Conservation (phyloP, 92 coral and sea anemone genomes). For the Palythoa grandiflora region DNA sequence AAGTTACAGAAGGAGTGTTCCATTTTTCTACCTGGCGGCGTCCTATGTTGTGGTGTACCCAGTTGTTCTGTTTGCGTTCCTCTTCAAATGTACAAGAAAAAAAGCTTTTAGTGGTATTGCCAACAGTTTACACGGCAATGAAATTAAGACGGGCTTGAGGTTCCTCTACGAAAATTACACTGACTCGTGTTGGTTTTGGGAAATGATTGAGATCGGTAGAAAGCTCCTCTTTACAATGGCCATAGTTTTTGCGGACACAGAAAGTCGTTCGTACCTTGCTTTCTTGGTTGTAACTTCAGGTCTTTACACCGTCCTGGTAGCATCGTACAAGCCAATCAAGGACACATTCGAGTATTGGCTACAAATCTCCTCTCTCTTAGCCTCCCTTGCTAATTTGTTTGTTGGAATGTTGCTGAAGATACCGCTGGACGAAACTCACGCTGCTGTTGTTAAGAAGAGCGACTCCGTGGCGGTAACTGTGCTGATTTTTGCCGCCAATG, state of each 20-base stretch:
- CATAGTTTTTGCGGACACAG: constrained; percentile 59
- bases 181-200: constrained; percentile 71
- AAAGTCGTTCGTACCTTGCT: constrained; percentile 63
- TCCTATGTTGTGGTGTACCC: constrained; percentile 30
- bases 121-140: constrained; percentile 1
- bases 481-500: constrained; percentile 53
- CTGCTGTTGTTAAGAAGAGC: constrained; percentile 16
- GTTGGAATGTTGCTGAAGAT: constrained; percentile 70
- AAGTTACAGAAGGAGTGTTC: constrained; percentile 42
- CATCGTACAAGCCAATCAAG: constrained; percentile 64
- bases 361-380: constrained; percentile 60
- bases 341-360: constrained; percentile 73
- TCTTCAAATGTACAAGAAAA: constrained; percentile 10
- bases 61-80: constrained; percentile 9
- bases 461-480: constrained; percentile 56
- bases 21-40: constrained; percentile 19
- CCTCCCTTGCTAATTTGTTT: constrained; percentile 60
- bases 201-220: constrained; percentile 60
- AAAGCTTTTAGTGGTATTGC: neutral
- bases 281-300: constrained; percentile 62
- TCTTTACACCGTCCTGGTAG: constrained; percentile 60
- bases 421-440: constrained; percentile 52
- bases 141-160: constrained; percentile 50
- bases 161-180: constrained; percentile 70
- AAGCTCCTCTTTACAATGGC: constrained; percentile 55